These are phyloP conservation scores for Turnix velox DNA, from an alignment of 2,113 vertebrate genomes.

Conservation along the genomic window DNA sequence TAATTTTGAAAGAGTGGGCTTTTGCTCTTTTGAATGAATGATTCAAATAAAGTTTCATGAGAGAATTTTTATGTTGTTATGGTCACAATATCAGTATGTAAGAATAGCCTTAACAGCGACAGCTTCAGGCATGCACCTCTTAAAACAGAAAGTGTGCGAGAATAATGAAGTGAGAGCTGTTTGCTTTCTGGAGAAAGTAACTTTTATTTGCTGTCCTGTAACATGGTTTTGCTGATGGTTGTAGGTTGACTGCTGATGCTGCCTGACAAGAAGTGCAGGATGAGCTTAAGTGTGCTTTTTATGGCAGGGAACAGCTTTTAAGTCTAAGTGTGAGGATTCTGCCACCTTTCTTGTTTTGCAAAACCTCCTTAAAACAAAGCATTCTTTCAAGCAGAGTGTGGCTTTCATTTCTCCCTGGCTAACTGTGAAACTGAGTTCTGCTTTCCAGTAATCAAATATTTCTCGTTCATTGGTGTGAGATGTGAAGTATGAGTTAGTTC, in stretches of 20 bases:
- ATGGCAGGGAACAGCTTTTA: neutral
- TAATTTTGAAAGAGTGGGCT: neutral
- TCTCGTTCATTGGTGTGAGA: neutral
- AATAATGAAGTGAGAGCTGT: neutral
- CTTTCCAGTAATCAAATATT: neutral
- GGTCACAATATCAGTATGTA: neutral
- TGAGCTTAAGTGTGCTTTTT: neutral
- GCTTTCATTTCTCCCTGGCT: neutral
- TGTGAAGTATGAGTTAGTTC: neutral
- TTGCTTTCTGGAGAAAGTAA: conserved; percentile 40
- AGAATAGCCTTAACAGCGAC: neutral
- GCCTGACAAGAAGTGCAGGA: neutral
- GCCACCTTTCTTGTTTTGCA: neutral
- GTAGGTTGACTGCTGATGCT: neutral
- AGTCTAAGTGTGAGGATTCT: neutral
- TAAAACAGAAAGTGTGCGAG: neutral
- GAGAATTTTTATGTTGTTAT: conserved; percentile 17
- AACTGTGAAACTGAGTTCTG: neutral
- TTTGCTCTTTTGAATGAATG: neutral
- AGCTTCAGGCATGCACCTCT: neutral
- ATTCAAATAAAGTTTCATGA: conserved; percentile 10
- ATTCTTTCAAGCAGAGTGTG: neutral
- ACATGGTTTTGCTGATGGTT: neutral
- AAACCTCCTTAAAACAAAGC: too few species aligned
- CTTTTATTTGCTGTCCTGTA: neutral